These are phyloP conservation scores for Arvicanthis niloticus DNA, from an alignment of 2,113 vertebrate species.

Conservation along the genomic window DNA sequence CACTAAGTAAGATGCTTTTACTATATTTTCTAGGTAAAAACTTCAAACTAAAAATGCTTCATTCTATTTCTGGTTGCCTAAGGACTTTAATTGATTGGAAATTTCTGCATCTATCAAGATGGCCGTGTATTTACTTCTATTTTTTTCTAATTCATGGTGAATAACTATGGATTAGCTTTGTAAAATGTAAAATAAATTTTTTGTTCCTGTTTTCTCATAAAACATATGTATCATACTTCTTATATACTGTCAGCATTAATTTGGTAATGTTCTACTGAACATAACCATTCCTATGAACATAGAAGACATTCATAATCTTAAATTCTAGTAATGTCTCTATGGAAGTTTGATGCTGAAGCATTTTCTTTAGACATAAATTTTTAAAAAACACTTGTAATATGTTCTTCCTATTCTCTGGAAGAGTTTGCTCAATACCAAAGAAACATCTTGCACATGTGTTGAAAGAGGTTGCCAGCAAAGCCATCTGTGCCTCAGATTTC, in stretches of 20 bases:
- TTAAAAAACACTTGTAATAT: neutral
- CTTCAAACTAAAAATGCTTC: neutral
- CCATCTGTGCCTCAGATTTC: neutral
- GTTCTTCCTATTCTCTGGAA: neutral
- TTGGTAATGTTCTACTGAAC: neutral
- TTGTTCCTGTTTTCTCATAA: neutral
- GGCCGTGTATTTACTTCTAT: neutral
- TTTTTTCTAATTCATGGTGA: neutral
- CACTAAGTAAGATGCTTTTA: neutral
- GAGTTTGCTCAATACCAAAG: neutral
- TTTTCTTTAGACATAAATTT: neutral
- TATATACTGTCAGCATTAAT: neutral
- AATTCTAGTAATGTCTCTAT: neutral
- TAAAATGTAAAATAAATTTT: neutral
- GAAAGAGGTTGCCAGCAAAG: neutral
- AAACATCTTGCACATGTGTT: neutral
- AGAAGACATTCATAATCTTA: neutral
- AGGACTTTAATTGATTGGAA: neutral
- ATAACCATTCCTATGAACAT: neutral
- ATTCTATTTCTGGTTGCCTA: neutral
- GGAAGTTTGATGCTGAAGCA: neutral
- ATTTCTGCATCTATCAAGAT: neutral
- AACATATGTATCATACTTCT: neutral
- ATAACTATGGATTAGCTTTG: neutral
- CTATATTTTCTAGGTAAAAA: neutral